phyloP scores from a whole-genome alignment of 2,888 invertebrate species.

The Diloba caeruleocephala region DNA sequence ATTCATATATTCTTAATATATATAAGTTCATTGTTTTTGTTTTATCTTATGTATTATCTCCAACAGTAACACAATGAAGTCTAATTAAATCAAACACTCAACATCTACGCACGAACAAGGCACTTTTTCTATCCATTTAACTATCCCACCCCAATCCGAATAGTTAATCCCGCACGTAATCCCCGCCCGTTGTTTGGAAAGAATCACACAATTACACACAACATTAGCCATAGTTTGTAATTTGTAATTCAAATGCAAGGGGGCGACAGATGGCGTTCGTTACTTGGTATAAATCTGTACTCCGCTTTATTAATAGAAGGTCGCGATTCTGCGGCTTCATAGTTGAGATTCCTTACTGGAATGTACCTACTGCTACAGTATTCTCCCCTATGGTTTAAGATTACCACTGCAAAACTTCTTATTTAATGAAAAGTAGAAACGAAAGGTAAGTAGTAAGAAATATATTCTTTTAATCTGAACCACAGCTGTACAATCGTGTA shows the following conservation, averaged over 20 bases:
- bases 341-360: constrained; percentile 27
- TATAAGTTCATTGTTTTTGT: no score
- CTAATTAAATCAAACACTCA: constrained; percentile 38
- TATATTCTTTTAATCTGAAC: no score
- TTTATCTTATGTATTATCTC: neutral
- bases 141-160: constrained; percentile 16
- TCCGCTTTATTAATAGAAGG: constrained; percentile 50
- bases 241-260: constrained; percentile 64
- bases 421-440: no score
- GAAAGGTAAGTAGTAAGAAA: no score
- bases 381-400: no score
- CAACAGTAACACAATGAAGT: constrained; percentile 1
- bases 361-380: constrained; percentile 12
- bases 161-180: constrained; percentile 44
- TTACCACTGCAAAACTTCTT: no score
- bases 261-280: constrained; percentile 60
- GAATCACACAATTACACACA: constrained; percentile 61
- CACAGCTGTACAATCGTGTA: no score
- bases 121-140: constrained; percentile 29
- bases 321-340: constrained; percentile 9
- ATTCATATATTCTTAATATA: no score
- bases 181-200: constrained; percentile 33
- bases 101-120: constrained; percentile 17
- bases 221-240: constrained; percentile 61
- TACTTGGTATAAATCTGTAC: constrained; percentile 39